These are phyloP conservation scores for Andrena marginata DNA, from an alignment of 2,888 invertebrate species.

Conservation along the genomic window DNA sequence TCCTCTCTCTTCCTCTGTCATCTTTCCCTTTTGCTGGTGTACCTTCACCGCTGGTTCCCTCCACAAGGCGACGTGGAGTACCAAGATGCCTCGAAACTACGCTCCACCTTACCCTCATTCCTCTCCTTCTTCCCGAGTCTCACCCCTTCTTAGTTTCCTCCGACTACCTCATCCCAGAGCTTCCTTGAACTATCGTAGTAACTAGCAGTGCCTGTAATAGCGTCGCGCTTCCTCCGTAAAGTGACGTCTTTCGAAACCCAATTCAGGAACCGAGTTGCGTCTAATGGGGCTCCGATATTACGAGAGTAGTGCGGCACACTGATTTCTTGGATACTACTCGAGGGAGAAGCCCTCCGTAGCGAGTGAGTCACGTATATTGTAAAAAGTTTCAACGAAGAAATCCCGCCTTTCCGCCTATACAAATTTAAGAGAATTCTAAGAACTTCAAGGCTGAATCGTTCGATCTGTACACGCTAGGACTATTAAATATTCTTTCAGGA, in stretches of 20 bases:
- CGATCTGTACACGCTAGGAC: not conserved
- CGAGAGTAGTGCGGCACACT: slow-evolving; percentile 67
- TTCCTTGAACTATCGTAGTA: slow-evolving; percentile 75
- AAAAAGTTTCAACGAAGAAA: slow-evolving; percentile 48
- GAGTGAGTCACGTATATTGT: slow-evolving; percentile 46
- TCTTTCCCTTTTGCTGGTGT: slow-evolving; percentile 70
- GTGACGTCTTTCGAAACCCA: slow-evolving; percentile 79
- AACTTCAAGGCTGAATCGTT: not conserved
- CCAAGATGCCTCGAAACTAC: slow-evolving; percentile 76
- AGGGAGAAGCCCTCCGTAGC: slow-evolving; percentile 34
- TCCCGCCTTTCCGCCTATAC: slow-evolving; percentile 6
- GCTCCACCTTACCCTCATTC: slow-evolving; percentile 66
- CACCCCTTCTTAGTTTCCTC: slow-evolving; percentile 34
- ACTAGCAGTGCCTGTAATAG: slow-evolving; percentile 80
- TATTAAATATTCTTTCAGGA: too few species aligned
- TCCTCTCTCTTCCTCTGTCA: slow-evolving; percentile 55
- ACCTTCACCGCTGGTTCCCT: slow-evolving; percentile 61
- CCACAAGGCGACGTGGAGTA: slow-evolving; percentile 67
- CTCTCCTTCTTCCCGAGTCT: slow-evolving; percentile 49
- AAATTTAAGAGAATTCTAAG: not conserved
- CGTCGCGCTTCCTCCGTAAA: slow-evolving; percentile 77
- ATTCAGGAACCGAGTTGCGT: slow-evolving; percentile 73
- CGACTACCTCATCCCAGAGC: slow-evolving; percentile 42
- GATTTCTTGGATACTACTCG: slow-evolving; percentile 68
- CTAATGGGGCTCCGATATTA: slow-evolving; percentile 75